These are phyloP conservation scores for Hypocryptadius cinnamomeus DNA, from an alignment of 2,113 vertebrate genomes.

Conservation along the genomic window DNA sequence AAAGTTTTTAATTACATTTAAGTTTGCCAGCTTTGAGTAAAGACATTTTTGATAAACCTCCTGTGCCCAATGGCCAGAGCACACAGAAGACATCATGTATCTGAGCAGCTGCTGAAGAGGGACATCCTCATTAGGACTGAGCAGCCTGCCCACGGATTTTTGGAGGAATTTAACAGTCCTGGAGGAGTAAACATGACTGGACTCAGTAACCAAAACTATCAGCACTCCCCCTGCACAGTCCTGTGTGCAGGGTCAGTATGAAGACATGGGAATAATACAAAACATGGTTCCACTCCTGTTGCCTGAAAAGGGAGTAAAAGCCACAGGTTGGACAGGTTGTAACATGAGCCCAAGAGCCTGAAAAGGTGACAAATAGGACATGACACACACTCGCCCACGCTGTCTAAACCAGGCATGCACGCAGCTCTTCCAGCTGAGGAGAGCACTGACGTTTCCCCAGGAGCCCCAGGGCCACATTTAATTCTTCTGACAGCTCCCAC, in stretches of 20 bases:
- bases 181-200: background rate
- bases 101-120: background rate
- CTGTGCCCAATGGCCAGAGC: background rate
- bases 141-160: background rate
- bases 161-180: background rate
- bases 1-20: background rate
- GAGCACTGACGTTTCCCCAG: background rate
- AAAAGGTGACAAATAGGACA: background rate
- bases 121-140: background rate
- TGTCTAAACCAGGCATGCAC: background rate
- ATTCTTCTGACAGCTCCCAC: background rate
- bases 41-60: background rate
- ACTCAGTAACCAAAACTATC: background rate
- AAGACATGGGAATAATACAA: background rate
- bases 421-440: background rate
- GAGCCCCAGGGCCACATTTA: background rate
- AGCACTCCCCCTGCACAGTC: background rate
- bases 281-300: background rate
- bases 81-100: accelerated
- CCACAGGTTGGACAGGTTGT: background rate
- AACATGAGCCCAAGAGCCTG: background rate
- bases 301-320: background rate
- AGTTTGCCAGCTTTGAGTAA: background rate
- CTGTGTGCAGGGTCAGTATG: background rate
- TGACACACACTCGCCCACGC: background rate